Base-by-base conservation (phyloP, 1,140 invertebrate genomes). In the Campodea augens region DNA sequence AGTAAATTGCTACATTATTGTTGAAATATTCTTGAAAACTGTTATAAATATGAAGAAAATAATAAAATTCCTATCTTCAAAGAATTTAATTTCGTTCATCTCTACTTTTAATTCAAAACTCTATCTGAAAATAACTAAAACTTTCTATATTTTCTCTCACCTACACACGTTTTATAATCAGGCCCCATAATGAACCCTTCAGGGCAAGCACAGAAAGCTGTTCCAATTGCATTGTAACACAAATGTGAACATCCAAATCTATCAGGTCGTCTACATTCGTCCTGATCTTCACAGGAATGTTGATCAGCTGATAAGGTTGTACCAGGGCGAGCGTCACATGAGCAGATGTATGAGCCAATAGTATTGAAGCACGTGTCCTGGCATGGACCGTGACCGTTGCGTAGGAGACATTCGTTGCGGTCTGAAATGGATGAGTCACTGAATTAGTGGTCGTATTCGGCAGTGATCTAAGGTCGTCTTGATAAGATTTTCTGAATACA, bases 151-250 rank as follows among this genome's bases (percentile, higher is more conserved):
- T n/a, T n/a, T n/a, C n/a, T n/a, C n/a, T n/a, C n/a, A n/a, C n/a
- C n/a, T 68, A 60, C 57, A 51, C 71, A 73, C 2, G 15, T 70
- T 55, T 54, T 61, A 68, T 70, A 72, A 51, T 73, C 70, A 25
- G 63, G 59, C 20, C 65, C 60, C 5, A 74, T 54, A n/a, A 58
- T 51, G 57, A 64, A 71, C 5, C 72, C 70, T 15, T 54, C 49
- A 43, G 74, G 74, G 56, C 82, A 86, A 48, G 63, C 56, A 58
- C 82, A 86, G 51, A 73, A 63, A 54, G 73, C 80, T 15, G 69
- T 66, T 37, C 84, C 84, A 7, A 75, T 69, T 24, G 73, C 63
- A 59, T 88, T 89, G 18, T 73, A 61, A 63, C 77, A 73, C 54
- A 73, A 64, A 55, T 55, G 59, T 56, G 47, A 49, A 39, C 55